These are phyloP conservation scores for Trachurus trachurus DNA, from an alignment of 2,797 vertebrate species.

Conservation along the genomic window DNA sequence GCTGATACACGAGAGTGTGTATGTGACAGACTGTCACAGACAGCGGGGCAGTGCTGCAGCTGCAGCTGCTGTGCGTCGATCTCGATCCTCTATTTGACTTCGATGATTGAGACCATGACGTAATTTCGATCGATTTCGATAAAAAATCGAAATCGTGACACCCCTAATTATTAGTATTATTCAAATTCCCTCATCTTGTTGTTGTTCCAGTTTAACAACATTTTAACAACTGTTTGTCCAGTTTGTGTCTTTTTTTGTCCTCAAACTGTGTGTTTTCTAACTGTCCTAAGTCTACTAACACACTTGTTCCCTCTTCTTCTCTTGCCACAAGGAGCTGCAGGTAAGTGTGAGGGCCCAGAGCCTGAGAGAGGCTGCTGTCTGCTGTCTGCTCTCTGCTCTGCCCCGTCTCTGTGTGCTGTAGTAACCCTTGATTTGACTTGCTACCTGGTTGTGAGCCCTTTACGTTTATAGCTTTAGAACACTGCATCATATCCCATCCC, in stretches of 20 bases:
- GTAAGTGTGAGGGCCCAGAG: slow-evolving; percentile 88
- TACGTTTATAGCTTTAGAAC: slow-evolving; percentile 44
- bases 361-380: slow-evolving; percentile 8
- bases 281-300: slow-evolving; percentile 90
- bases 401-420: slow-evolving; percentile 26
- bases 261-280: slow-evolving; percentile 42
- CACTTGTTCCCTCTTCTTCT: slow-evolving; percentile 92
- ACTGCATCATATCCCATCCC: slow-evolving; percentile 32
- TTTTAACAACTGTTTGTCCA: slow-evolving; percentile 37
- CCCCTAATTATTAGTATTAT: background rate
- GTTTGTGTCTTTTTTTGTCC: slow-evolving; percentile 1
- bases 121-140: no score
- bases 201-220: slow-evolving; percentile 30
- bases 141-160: no score
- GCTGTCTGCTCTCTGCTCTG: background rate
- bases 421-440: slow-evolving; percentile 22
- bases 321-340: slow-evolving; percentile 99
- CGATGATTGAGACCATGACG: no score
- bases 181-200: background rate
- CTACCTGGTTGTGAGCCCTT: slow-evolving; percentile 47
- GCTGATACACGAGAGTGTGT: no score
- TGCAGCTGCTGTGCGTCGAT: no score
- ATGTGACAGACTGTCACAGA: no score
- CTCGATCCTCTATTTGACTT: no score
- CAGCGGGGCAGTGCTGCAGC: no score